A percentile compares a stretch with the other conserved stretches of the same genome.
Evolutionary conservation across 2,888 invertebrate genomes (phyloP).

Genomic region (Erebia epiphron): DNA sequence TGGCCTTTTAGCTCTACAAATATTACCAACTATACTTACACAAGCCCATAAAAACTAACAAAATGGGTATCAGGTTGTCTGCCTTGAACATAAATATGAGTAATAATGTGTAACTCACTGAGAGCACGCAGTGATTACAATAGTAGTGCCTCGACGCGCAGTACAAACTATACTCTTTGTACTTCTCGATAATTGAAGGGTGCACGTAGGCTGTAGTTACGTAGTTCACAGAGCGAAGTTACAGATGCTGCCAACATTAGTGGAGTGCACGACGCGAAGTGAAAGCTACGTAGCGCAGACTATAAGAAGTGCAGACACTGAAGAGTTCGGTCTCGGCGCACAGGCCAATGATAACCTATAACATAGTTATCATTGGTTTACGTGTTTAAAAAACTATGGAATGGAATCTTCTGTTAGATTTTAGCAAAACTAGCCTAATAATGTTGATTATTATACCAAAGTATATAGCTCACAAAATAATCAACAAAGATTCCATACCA

Average conservation of each 20-base stretch:
- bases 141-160: slow-evolving; percentile 74
- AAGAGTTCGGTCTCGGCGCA: slow-evolving; percentile 81
- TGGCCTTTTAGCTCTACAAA: background rate
- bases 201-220: slow-evolving; percentile 78
- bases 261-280: slow-evolving; percentile 78
- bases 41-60: slow-evolving; percentile 4
- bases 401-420: slow-evolving; percentile 63
- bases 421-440: background rate
- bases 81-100: slow-evolving; percentile 69
- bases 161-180: slow-evolving; percentile 76
- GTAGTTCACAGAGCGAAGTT: slow-evolving; percentile 79
- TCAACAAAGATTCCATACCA: slow-evolving; percentile 63
- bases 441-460: background rate
- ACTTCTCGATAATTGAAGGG: slow-evolving; percentile 73
- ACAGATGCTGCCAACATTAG: slow-evolving; percentile 76
- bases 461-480: slow-evolving; percentile 22
- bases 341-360: slow-evolving; percentile 84
- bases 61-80: slow-evolving; percentile 30
- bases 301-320: slow-evolving; percentile 83
- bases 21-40: slow-evolving; percentile 9
- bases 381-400: slow-evolving; percentile 64
- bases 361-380: slow-evolving; percentile 83
- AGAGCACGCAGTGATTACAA: slow-evolving; percentile 81
- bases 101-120: slow-evolving; percentile 82
- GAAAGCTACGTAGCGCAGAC: slow-evolving; percentile 82